A percentile compares a stretch with the other conserved stretches of the same genome.
Conservation (phyloP, 2,113 vertebrate genomes). For the Callospermophilus lateralis region DNA sequence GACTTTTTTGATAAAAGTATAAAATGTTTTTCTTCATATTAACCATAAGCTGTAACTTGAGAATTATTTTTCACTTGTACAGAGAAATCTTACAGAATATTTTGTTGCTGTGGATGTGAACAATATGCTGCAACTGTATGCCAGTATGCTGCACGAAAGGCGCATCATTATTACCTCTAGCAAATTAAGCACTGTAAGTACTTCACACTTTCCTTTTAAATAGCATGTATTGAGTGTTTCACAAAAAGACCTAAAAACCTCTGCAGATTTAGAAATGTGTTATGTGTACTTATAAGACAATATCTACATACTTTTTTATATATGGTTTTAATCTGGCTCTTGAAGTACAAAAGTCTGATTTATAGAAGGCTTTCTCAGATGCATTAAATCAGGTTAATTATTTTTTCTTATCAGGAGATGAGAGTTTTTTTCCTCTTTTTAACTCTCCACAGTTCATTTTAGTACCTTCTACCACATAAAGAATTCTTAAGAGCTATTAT, state of each 20-base stretch:
- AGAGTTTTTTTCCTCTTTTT: constrained; percentile 86
- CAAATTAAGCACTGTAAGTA: constrained; percentile 99
- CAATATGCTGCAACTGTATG: constrained; percentile 98
- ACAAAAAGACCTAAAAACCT: constrained; percentile 82
- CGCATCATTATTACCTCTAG: constrained; percentile 97
- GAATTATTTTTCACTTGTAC: constrained; percentile 76
- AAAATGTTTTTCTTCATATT: constrained; percentile 10
- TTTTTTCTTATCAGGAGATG: constrained; percentile 89
- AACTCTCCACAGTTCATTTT: constrained; percentile 89
- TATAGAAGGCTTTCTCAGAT: constrained; percentile 85
- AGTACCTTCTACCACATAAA: constrained; percentile 87
- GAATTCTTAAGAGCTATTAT: constrained; percentile 91
- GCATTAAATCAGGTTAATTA: constrained; percentile 92
- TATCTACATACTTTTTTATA: constrained; percentile 84
- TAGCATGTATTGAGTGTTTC: constrained; percentile 78
- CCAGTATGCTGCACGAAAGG: constrained; percentile 97
- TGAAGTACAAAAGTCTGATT: constrained; percentile 89
- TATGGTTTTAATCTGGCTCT: constrained; percentile 86
- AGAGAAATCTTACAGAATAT: constrained; percentile 99
- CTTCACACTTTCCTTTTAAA: constrained; percentile 84
- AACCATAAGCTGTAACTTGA: neutral
- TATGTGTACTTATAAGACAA: constrained; percentile 82
- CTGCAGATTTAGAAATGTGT: constrained; percentile 82
- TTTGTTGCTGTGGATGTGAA: constrained; percentile 98
- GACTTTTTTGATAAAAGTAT: neutral